phyloP scores from a whole-genome alignment of 2,888 invertebrate genomes.

The Drosophila niveifrons region DNA sequence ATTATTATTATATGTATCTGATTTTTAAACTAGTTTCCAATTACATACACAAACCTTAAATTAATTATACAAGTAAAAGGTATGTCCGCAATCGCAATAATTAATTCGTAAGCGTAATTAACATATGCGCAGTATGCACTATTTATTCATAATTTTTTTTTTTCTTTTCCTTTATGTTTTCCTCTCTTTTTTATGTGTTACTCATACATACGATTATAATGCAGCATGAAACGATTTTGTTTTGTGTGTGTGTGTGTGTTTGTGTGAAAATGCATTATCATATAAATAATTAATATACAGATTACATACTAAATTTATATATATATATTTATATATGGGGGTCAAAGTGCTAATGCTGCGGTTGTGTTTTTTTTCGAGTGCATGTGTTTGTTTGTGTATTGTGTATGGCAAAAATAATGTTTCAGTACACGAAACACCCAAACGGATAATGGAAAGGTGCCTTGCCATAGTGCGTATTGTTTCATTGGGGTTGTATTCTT shows the following conservation, averaged over 20 bases:
- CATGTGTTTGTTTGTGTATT: constrained; percentile 9
- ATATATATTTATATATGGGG: constrained; percentile 13
- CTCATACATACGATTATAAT: constrained; percentile 34
- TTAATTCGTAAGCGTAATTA: constrained; percentile 57
- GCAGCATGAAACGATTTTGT: constrained; percentile 38
- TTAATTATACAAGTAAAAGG: constrained; percentile 57
- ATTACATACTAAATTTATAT: constrained; percentile 46
- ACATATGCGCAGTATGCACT: constrained; percentile 51
- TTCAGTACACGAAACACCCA: constrained; percentile 12
- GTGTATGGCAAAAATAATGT: constrained; percentile 36
- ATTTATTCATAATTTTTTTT: constrained; percentile 15
- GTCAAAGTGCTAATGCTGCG: constrained; percentile 40
- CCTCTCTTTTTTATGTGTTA: constrained; percentile 2
- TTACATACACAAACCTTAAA: constrained; percentile 59
- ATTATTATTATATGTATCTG: constrained; percentile 41
- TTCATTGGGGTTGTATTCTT: background rate
- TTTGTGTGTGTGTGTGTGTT: constrained; percentile 11
- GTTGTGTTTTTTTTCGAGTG: constrained; percentile 7
- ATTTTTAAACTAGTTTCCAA: constrained; percentile 61
- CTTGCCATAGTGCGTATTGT: background rate
- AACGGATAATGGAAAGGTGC: background rate
- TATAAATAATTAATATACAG: constrained; percentile 49
- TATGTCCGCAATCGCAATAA: constrained; percentile 55
- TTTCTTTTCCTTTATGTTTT: constrained; percentile 2
- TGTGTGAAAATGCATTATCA: constrained; percentile 43